Evolutionary conservation across 2,797 vertebrate genomes (phyloP).

Genomic region (Gephyroberyx darwinii): DNA sequence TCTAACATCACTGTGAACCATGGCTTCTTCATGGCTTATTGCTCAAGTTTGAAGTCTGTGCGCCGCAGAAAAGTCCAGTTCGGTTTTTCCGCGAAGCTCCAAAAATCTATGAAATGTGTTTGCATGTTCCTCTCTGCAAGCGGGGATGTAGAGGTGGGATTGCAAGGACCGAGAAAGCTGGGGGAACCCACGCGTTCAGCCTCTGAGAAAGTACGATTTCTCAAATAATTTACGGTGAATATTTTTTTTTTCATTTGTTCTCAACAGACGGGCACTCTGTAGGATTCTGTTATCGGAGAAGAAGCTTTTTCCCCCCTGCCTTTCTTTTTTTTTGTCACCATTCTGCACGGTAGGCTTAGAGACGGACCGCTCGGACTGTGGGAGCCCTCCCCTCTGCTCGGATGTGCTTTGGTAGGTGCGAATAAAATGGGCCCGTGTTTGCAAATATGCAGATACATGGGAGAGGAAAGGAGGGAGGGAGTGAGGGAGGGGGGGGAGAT

Average conservation of each 20-base stretch:
- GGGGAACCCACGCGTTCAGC: conserved; percentile 87
- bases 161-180: conserved; percentile 85
- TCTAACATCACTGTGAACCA: conserved; percentile 16
- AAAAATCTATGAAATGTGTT: conserved; percentile 92
- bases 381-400: conserved; percentile 79
- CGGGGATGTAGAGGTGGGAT: conserved; percentile 94
- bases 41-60: conserved; percentile 28
- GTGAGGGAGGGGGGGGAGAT: conserved; percentile 55
- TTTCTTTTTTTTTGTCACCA: conserved; percentile 65
- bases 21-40: conserved; percentile 9
- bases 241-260: conserved; percentile 54
- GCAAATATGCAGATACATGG: conserved; percentile 84
- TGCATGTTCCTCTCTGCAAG: conserved; percentile 90
- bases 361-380: conserved; percentile 79
- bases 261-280: conserved; percentile 57
- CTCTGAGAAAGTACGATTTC: conserved; percentile 83
- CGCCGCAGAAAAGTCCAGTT: conserved; percentile 84
- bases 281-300: conserved; percentile 70
- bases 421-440: conserved; percentile 79
- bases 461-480: conserved; percentile 55
- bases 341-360: conserved; percentile 74
- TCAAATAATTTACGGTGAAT: conserved; percentile 69
- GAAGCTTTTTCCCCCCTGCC: conserved; percentile 67
- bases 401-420: conserved; percentile 86
- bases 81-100: conserved; percentile 92